Evolutionary conservation across 2,888 invertebrate genomes (phyloP), one percentile per base, ranked within the genome.

Genomic region (Caenorhabditis sp.): DNA sequence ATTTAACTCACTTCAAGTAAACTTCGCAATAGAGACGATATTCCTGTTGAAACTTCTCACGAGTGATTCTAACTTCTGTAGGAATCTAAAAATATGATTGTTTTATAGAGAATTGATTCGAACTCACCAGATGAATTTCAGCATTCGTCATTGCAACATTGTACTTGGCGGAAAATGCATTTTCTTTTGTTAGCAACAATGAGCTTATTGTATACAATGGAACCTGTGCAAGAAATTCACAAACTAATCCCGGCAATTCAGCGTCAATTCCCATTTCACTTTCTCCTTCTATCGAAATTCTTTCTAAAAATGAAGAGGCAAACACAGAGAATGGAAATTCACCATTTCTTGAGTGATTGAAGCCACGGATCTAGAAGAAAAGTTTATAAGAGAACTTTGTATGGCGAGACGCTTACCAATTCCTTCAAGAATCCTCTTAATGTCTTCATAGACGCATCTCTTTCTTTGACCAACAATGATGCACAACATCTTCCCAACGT

Each of bases 271-370:
- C 59, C 2, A 17, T 31, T 38, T 59, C 59, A 59, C 59, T 59
- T 23, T 43, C 54, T 23, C 61, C 57, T 14, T 54, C n/a, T 7
- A 52, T 23, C 20, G 43, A 31, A 5, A 64, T 23, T 14, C 23
- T 38, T 2, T 49, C 49, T 21, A 72, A 54, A 8, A 72, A 25
- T n/a, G 57, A 27, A 20, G 60, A 43, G 7, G 72, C 58, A 52
- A 72, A 72, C 0, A 64, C 50, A 0, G 72, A 64, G 23, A 72
- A 72, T n/a, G 64, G 64, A 21, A 72, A 72, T 1, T 72, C 72
- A 20, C 63, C 67, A 7, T 60, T 38, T 21, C 49, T 52, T 1
- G 63, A 27, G n/a, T 71, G 66, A 59, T 66, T 63, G 63, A 70
- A 70, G 27, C 62, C 63, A 1, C 66, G 62, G 12, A 70, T 65